phyloP scores from a whole-genome alignment of 2,888 invertebrate species.

The Epicampocera succincta region DNA sequence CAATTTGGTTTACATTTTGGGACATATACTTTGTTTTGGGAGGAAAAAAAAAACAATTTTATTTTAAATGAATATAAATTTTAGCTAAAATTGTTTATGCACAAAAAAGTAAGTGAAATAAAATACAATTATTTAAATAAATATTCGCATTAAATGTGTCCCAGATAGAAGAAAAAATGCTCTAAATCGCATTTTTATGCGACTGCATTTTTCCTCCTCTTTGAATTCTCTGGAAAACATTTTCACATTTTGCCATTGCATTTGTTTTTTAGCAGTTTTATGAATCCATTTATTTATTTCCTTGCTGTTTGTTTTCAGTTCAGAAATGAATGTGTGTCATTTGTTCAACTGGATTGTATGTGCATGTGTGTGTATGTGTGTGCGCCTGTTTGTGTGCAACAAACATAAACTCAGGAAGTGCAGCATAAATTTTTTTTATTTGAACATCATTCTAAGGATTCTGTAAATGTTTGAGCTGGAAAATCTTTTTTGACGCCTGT shows the following conservation, averaged over 20 bases:
- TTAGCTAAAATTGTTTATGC: background rate
- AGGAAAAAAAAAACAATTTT: constrained; percentile 6
- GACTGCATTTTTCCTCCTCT: background rate
- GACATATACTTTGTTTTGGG: background rate
- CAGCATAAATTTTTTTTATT: constrained; percentile 39
- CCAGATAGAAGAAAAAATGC: constrained; percentile 27
- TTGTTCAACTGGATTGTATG: constrained; percentile 36
- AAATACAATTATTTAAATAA: constrained; percentile 56
- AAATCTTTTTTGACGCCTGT: constrained; percentile 56
- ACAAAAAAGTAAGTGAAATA: constrained; percentile 16
- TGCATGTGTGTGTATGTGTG: no score
- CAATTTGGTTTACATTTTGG: background rate
- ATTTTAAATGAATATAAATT: constrained; percentile 13
- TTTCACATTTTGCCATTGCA: constrained; percentile 39
- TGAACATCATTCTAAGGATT: constrained; percentile 40
- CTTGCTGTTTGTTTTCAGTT: constrained; percentile 11
- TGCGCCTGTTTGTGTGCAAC: background rate
- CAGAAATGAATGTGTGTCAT: constrained; percentile 56
- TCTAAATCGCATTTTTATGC: background rate
- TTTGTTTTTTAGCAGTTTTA: constrained; percentile 45
- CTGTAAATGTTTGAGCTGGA: constrained; percentile 32
- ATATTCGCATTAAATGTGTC: constrained; percentile 61
- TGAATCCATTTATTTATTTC: constrained; percentile 34
- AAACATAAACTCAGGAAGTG: constrained; percentile 38
- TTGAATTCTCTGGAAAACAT: constrained; percentile 45